These are phyloP conservation scores for Champsocephalus gunnari DNA, from an alignment of 2,797 vertebrate species.

Conservation along the genomic window DNA sequence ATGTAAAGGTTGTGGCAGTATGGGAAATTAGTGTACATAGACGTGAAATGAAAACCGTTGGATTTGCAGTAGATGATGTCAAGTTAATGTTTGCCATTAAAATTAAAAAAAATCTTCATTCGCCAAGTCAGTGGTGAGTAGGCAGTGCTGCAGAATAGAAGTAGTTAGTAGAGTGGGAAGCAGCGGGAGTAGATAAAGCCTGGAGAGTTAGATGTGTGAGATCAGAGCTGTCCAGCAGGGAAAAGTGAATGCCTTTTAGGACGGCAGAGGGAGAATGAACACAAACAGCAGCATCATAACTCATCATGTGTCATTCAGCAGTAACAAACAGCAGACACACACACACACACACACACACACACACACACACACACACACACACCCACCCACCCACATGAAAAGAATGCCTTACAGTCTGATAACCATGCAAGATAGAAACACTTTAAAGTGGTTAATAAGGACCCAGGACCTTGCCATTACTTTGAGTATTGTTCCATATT, in stretches of 20 bases:
- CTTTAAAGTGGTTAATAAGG: constrained; percentile 42
- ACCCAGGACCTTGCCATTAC: constrained; percentile 68
- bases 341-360: too few relatives aligned
- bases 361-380: too few relatives aligned
- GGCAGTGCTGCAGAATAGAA: constrained; percentile 38
- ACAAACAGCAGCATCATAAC: constrained; percentile 67
- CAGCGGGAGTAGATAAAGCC: constrained; percentile 37
- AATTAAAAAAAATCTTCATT: constrained; percentile 32
- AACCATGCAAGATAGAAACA: constrained; percentile 58
- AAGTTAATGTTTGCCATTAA: constrained; percentile 55
- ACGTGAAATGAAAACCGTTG: constrained; percentile 52
- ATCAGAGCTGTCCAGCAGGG: constrained; percentile 13
- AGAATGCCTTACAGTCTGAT: constrained; percentile 77
- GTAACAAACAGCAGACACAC: constrained; percentile 28
- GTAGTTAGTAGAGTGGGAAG: constrained; percentile 30
- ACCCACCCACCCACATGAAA: constrained; percentile 35
- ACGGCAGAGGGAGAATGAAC: constrained; percentile 24
- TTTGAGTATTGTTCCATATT: constrained; percentile 54
- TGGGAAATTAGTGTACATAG: constrained; percentile 64
- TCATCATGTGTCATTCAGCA: constrained; percentile 44
- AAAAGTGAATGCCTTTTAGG: background rate
- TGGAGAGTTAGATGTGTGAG: background rate
- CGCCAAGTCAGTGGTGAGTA: constrained; percentile 34
- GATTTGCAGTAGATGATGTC: constrained; percentile 66
- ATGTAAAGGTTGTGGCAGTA: constrained; percentile 47